phyloP scores from a whole-genome alignment of 2,888 invertebrate species.

The Ctenicera cuprea region DNA sequence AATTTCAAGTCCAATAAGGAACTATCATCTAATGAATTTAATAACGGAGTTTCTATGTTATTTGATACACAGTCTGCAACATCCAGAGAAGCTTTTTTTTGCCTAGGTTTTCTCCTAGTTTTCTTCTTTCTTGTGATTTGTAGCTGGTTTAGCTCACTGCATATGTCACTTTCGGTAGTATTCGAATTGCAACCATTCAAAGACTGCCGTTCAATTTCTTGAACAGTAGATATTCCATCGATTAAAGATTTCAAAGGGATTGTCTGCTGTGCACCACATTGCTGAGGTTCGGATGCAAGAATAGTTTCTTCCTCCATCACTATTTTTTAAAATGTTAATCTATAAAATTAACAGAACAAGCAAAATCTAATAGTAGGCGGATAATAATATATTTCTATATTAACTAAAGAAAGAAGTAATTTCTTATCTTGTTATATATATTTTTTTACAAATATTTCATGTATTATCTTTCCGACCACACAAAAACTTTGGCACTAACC shows the following conservation, averaged over 20 bases:
- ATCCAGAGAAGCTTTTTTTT: conserved; percentile 7
- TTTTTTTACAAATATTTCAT: too few relatives aligned
- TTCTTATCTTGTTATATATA: too few relatives aligned
- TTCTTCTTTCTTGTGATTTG: conserved; percentile 21
- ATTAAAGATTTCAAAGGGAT: not conserved
- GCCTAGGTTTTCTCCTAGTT: conserved; percentile 34
- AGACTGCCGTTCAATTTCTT: not conserved
- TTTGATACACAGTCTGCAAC: not conserved
- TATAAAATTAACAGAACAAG: too few relatives aligned
- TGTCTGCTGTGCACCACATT: not conserved
- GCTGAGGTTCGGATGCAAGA: not conserved
- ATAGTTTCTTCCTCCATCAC: not conserved
- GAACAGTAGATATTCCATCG: not conserved
- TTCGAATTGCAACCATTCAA: not conserved
- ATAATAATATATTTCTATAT: too few relatives aligned
- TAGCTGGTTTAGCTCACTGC: not conserved
- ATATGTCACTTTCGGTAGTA: not conserved
- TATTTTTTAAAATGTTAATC: too few relatives aligned
- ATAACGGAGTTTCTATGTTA: not conserved
- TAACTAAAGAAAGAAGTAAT: too few relatives aligned
- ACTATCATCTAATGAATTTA: not conserved
- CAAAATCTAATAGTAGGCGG: too few relatives aligned
- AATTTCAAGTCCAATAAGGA: conserved; percentile 25
- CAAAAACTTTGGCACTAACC: too few relatives aligned
- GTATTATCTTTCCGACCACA: too few relatives aligned